Percentiles rank a stretch among this genome's conserved stretches.
Conservation (phyloP, 2,113 vertebrate species). For the Clarias gariepinus region DNA sequence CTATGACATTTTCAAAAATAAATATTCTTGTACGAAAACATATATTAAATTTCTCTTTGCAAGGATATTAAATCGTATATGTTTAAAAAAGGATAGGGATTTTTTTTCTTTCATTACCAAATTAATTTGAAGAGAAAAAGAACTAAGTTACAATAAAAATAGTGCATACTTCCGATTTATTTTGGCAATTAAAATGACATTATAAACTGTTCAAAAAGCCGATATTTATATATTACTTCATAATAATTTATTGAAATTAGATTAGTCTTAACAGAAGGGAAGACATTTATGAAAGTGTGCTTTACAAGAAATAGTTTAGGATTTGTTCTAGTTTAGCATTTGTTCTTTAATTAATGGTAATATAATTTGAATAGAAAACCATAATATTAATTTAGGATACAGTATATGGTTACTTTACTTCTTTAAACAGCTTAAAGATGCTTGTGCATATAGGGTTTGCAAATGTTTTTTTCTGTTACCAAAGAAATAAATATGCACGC, state of each 20-base stretch:
- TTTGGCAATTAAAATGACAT: neutral
- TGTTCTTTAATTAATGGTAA: neutral
- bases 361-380: too few species aligned
- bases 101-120: constrained; percentile 35
- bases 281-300: neutral
- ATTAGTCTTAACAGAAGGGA: neutral
- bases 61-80: constrained; percentile 11
- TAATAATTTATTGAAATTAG: neutral
- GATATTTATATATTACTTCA: neutral
- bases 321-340: neutral
- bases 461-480: constrained; percentile 41
- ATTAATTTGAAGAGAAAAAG: neutral
- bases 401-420: constrained; percentile 59
- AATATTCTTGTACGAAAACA: constrained; percentile 44
- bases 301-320: neutral
- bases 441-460: constrained; percentile 29
- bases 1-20: constrained; percentile 56
- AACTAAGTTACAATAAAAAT: constrained; percentile 1
- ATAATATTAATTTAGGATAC: constrained; percentile 28
- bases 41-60: constrained; percentile 42
- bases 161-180: constrained; percentile 3
- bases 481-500: constrained; percentile 53
- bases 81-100: constrained; percentile 30
- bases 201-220: neutral
- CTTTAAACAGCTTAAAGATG: constrained; percentile 63